A percentile compares a stretch with the other conserved stretches of the same genome.
These are phyloP conservation scores for Microcebus lehilahytsara DNA, from an alignment of 2,113 vertebrate species.

Conservation along the genomic window DNA sequence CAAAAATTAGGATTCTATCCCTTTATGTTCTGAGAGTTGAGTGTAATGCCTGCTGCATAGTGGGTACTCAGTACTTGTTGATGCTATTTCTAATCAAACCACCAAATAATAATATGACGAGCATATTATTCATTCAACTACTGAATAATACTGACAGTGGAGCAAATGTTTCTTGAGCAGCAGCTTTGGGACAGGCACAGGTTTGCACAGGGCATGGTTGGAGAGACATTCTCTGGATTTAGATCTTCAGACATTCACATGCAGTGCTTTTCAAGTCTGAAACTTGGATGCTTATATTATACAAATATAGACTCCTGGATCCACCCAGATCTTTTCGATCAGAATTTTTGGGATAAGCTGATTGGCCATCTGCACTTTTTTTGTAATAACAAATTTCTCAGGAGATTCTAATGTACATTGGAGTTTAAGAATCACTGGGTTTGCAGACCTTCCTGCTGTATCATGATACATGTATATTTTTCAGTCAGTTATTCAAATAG, in stretches of 20 bases:
- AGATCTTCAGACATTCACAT: background rate
- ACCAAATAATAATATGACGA: background rate
- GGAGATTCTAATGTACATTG: background rate
- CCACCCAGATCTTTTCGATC: background rate
- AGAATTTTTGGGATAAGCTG: background rate
- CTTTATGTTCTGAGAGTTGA: background rate
- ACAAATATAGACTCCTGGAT: background rate
- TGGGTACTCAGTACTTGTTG: background rate
- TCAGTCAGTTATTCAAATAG: background rate
- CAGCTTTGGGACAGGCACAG: background rate
- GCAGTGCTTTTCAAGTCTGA: background rate
- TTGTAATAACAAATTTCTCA: background rate
- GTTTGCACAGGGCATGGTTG: background rate
- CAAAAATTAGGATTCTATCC: background rate
- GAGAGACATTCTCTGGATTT: background rate
- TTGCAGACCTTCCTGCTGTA: background rate
- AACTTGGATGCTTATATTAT: background rate
- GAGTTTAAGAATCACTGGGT: background rate
- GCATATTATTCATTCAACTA: background rate
- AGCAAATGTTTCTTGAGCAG: background rate
- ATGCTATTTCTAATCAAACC: background rate
- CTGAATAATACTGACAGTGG: background rate
- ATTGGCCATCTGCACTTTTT: background rate
- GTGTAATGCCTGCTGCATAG: background rate
- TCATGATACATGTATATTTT: background rate